A percentile compares a stretch with the other conserved stretches of the same genome.
Conservation (phyloP, 2,888 invertebrate genomes). For the Celastrina argiolus region DNA sequence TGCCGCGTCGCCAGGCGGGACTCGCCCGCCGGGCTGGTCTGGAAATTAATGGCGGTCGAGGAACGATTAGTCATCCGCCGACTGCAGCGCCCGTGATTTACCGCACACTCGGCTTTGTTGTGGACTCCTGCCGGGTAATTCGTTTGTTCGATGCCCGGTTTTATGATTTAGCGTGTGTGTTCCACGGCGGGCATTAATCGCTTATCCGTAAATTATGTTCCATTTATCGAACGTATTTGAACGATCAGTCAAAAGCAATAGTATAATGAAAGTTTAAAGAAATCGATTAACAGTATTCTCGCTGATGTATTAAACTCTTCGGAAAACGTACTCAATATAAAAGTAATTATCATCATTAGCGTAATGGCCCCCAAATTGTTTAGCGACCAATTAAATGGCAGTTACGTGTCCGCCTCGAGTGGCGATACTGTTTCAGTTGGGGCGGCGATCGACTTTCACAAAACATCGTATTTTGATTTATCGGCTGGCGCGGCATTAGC, state of each 20-base stretch:
- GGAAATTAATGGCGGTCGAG: conserved; percentile 31
- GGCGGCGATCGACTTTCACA: background rate
- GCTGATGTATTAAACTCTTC: background rate
- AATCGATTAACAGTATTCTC: background rate
- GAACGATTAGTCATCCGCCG: background rate
- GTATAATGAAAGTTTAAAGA: too few species aligned
- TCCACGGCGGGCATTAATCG: background rate
- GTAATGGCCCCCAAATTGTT: background rate
- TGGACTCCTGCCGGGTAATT: background rate
- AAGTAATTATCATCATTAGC: background rate
- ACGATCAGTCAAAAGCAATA: too few species aligned
- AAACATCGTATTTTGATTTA: background rate
- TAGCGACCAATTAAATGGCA: background rate
- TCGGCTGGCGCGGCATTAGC: background rate
- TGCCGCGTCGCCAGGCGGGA: conserved; percentile 78
- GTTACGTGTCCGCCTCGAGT: background rate
- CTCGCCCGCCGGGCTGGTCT: conserved; percentile 52
- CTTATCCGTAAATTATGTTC: background rate
- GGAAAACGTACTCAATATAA: background rate
- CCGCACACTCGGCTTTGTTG: background rate
- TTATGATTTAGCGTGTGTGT: background rate
- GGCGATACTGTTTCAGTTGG: background rate
- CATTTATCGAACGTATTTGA: too few species aligned
- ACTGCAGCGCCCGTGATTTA: background rate
- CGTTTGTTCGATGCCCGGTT: background rate